phyloP scores from a whole-genome alignment of 2,113 vertebrate species.

The Vimba vimba region DNA sequence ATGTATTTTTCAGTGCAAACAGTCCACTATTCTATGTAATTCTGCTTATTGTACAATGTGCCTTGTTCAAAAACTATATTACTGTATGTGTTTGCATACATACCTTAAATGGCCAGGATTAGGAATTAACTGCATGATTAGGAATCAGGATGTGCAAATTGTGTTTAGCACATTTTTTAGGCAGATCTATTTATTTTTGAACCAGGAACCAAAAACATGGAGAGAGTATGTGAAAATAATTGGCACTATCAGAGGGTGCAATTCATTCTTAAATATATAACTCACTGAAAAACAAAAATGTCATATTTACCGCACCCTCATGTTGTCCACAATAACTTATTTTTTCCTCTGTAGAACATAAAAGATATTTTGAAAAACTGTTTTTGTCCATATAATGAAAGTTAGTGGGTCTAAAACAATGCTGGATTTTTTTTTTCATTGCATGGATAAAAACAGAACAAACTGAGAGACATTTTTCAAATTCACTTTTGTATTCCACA shows the following conservation, averaged over 20 bases:
- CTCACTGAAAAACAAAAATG: neutral
- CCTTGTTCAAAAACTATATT: neutral
- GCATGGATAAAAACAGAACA: neutral
- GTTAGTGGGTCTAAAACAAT: neutral
- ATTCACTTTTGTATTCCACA: neutral
- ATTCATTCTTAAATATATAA: neutral
- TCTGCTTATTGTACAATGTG: neutral
- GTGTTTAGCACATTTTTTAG: neutral
- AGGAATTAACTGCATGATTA: neutral
- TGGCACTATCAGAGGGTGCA: neutral
- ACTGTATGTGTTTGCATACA: no score
- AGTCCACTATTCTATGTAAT: neutral
- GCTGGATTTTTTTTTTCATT: neutral
- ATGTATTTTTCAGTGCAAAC: no score
- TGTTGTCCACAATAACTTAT: neutral
- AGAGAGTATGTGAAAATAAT: neutral
- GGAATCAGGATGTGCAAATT: neutral
- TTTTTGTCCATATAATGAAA: neutral
- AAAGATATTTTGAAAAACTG: neutral
- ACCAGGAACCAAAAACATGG: neutral
- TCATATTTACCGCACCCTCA: neutral
- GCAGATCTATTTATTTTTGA: neutral
- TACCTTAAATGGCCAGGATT: no score
- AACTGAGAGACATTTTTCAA: neutral
- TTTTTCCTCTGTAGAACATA: neutral